phyloP scores from a whole-genome alignment of 2,888 invertebrate genomes.

The Brachypalpus laphriformis region DNA sequence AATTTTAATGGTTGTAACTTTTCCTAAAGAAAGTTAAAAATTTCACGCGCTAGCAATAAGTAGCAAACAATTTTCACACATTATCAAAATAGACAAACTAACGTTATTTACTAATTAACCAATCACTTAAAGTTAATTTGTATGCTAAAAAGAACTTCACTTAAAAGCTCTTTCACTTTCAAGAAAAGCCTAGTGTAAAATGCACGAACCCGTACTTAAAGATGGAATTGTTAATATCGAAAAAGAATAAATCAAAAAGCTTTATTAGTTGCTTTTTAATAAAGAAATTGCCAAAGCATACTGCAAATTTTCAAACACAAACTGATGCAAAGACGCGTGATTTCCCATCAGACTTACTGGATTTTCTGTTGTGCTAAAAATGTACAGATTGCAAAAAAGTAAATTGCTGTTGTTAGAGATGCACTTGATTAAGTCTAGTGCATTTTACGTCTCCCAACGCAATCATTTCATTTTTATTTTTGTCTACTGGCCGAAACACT shows the following conservation, averaged over 20 bases:
- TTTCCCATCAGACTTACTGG: not conserved
- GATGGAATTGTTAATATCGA: too few relatives aligned
- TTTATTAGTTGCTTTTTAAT: too few relatives aligned
- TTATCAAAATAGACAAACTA: too few relatives aligned
- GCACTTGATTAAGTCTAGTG: not conserved
- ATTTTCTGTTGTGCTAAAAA: not conserved
- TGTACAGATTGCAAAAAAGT: not conserved
- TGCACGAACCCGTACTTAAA: too few relatives aligned
- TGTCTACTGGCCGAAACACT: not conserved
- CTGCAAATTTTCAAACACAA: too few relatives aligned
- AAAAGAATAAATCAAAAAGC: too few relatives aligned
- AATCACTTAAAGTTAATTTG: not conserved
- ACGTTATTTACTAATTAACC: not conserved
- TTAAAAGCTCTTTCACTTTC: not conserved
- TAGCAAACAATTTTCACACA: too few relatives aligned
- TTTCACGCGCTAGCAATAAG: too few relatives aligned
- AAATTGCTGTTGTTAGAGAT: not conserved
- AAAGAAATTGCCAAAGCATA: too few relatives aligned
- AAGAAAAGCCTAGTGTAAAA: not conserved
- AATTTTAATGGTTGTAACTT: too few relatives aligned
- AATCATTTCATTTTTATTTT: not conserved
- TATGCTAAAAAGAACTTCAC: not conserved
- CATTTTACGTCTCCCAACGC: not conserved
- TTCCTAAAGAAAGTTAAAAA: too few relatives aligned
- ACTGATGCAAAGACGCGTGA: too few relatives aligned